Evolutionary conservation across 2,888 invertebrate genomes (phyloP).

Genomic region (Cantharis lateralis): DNA sequence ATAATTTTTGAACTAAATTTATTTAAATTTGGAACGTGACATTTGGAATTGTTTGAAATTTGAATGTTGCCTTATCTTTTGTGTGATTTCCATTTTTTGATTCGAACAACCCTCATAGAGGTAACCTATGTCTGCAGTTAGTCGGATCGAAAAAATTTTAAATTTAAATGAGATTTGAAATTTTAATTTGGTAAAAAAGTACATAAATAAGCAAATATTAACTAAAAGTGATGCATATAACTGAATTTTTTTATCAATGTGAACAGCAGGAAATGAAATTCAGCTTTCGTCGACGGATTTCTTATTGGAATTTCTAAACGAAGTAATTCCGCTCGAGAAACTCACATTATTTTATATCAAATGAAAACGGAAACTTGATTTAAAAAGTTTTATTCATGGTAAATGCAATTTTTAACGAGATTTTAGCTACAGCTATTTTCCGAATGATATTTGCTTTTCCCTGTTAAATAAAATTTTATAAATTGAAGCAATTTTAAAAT

Average conservation of each 20-base stretch:
- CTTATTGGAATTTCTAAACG: constrained; percentile 49
- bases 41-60: background rate
- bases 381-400: constrained; percentile 26
- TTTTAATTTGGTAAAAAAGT: constrained; percentile 3
- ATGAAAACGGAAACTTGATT: constrained; percentile 43
- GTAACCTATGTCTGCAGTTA: background rate
- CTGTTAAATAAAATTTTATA: background rate
- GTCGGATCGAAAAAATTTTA: background rate
- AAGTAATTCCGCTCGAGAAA: constrained; percentile 46
- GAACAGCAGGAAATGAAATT: constrained; percentile 39
- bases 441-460: constrained; percentile 7
- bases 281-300: constrained; percentile 37
- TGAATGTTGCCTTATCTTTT: background rate
- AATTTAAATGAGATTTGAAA: background rate
- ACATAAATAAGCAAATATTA: constrained; percentile 23
- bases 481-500: background rate
- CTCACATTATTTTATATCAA: constrained; percentile 46
- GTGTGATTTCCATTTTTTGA: background rate
- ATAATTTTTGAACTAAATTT: no score
- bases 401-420: constrained; percentile 21
- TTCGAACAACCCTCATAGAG: background rate
- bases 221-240: constrained; percentile 20
- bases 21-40: no score
- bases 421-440: constrained; percentile 11
- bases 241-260: constrained; percentile 26